Conservation (phyloP, 2,888 invertebrate species). For the Tupiocoris notatus region DNA sequence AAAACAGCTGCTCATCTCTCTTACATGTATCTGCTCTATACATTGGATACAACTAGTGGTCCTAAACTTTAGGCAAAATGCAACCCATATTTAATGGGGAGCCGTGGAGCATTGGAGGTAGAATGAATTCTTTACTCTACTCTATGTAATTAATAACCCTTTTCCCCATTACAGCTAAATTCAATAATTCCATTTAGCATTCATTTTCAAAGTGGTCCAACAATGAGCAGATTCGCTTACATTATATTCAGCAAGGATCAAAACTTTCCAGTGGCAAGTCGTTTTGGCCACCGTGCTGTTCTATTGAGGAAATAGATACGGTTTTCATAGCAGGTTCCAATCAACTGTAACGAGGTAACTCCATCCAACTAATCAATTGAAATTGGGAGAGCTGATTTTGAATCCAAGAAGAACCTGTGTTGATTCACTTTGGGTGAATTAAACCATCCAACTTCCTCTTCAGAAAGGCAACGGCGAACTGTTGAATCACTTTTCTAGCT, state of each 20-base stretch:
- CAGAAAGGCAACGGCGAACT: too few species aligned
- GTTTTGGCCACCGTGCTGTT: neutral
- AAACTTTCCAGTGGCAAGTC: conserved; percentile 2
- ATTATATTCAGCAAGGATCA: conserved; percentile 17
- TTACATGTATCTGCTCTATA: neutral
- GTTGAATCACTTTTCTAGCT: too few species aligned
- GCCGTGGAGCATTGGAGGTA: conserved; percentile 33
- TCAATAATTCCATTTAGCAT: neutral
- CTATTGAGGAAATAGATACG: too few species aligned
- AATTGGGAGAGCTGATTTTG: too few species aligned
- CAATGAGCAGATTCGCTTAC: conserved; percentile 37
- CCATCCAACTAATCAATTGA: too few species aligned
- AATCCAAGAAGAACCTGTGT: too few species aligned
- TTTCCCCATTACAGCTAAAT: conserved; percentile 17
- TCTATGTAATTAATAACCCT: conserved; percentile 18
- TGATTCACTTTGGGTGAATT: too few species aligned
- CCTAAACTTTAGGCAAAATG: conserved; percentile 28
- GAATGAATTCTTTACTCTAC: conserved; percentile 28
- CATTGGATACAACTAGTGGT: conserved; percentile 28
- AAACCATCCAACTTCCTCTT: too few species aligned
- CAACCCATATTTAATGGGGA: conserved; percentile 30
- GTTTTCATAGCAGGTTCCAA: too few species aligned
- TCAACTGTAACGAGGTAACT: too few species aligned
- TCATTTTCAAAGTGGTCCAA: conserved; percentile 29
- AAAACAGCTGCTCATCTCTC: too few species aligned